Conservation (phyloP, 1,140 invertebrate genomes). For the Papilio xuthus region DNA sequence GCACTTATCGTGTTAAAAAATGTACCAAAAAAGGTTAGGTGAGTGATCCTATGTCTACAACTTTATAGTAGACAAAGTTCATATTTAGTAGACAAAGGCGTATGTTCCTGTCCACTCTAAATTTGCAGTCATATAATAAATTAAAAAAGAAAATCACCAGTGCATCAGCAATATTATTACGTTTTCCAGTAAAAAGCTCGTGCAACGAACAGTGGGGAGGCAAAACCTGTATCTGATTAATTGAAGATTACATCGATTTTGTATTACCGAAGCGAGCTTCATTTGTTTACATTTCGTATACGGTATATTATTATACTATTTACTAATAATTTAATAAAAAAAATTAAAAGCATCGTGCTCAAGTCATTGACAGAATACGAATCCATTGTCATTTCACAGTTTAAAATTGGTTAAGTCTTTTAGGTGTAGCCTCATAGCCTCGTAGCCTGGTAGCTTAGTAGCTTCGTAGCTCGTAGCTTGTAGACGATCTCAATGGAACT, state of each 20-base stretch:
- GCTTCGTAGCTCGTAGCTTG: not conserved
- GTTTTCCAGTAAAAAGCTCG: conserved; percentile 42
- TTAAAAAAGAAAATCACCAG: conserved; percentile 39
- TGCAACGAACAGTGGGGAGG: conserved; percentile 42
- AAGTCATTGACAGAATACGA: not conserved
- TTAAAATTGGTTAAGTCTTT: not conserved
- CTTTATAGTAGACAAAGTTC: not conserved
- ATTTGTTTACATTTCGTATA: not conserved
- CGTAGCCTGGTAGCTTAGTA: not conserved
- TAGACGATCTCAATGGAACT: not conserved
- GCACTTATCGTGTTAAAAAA: too few relatives aligned
- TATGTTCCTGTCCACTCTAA: conserved; percentile 37
- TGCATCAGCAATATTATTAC: conserved; percentile 50
- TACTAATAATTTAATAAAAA: not conserved
- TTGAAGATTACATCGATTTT: conserved; percentile 69
- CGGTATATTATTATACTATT: not conserved
- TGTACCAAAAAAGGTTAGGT: too few relatives aligned
- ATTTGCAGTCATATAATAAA: conserved; percentile 37
- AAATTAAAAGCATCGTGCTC: not conserved
- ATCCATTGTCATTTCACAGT: not conserved
- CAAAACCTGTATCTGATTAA: conserved; percentile 58
- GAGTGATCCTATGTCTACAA: too few relatives aligned
- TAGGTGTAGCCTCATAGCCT: not conserved
- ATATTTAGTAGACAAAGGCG: not conserved
- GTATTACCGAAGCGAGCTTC: conserved; percentile 49